Evolutionary conservation across 2,888 invertebrate genomes (phyloP), one percentile per base, ranked within the genome.

Genomic region (Lysandra bellargus): DNA sequence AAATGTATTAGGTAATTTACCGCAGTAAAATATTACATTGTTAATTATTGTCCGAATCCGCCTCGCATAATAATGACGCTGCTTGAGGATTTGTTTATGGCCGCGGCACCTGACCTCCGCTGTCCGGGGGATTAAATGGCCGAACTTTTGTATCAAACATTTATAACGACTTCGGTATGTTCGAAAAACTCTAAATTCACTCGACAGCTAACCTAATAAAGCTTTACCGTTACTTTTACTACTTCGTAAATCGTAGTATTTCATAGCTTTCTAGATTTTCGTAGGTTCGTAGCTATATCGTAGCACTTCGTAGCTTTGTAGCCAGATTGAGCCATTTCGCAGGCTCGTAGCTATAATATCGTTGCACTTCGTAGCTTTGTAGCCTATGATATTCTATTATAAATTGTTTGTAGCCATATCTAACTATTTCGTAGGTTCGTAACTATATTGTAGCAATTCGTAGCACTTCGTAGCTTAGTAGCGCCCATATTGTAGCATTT

Each of bases 21-120:
- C 49, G 53, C 49, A 76, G 53, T 53, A 53, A 76, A 76, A 76
- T 76, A 76, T 76, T 33, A 76, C 76, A 30, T 53, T 76, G 76
- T 76, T 76, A 76, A 76, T 76, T 76, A 76, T 76, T 57, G 57
- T 76, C 53, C 49, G 57, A 33, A 76, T 53, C 6, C 2, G 53
- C 53, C 76, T 12, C 53, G 53, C 57, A 53, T 76, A 76, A 76
- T 76, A 76, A 57, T 76, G 53, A 30, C 17, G 53, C 57, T 30
- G 57, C 57, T 76, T 76, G 3, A 57, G 76, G 57, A 30, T 75
- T 17, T 30, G 49, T 76, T 76, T 76, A 76, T 76, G 5, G 57
- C 33, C 5, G 69, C 2, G 75, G 44, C 75, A 53, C 30, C 76
- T 57, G 53, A 76, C 33, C 69, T 37, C 12, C 12, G 49, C 49